Base-by-base conservation (phyloP, 2,888 invertebrate genomes). In the Meteorus cinctellus region DNA sequence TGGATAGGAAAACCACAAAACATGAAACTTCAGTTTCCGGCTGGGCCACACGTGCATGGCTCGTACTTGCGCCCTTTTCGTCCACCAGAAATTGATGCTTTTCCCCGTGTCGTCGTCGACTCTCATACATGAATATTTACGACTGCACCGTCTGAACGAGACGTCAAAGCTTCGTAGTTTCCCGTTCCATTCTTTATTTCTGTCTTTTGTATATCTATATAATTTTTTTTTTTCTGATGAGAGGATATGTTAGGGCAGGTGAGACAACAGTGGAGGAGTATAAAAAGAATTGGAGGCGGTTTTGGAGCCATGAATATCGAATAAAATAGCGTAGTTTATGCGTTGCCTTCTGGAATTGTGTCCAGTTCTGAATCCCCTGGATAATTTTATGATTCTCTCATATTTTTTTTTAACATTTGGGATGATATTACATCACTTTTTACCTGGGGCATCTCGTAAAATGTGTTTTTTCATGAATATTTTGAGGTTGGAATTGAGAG, bases 121-220 rank as follows among this genome's bases (percentile, higher is more conserved):
- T 76, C 74, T 71, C 67, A 68, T 75, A 66, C 67, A 81, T 81
- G 81, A 81, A 81, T 81, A 81, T 81, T 81, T 79, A 81, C 76
- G 77, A 79, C 74, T 77, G 73, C 55, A 36, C 73, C 77, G 77
- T 79, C 78, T 78, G 73, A 60, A 75, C 70, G 75, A 77, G 72
- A 76, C 70, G 71, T 55, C 59, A 67, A 67, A 74, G 75, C 70
- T 27, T 66, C 31, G 51, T 14, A 55, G 14, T 29, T 55, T 55
- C 68, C 51, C 65, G 36, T 55, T 68, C 45, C 41, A 55, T 51
- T 29, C 34, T 31, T 55, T 51, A 24, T 48, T 16, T 45, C 19
- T 27, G 8, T 48, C 69, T 74, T 24, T 59, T 60, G 27, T 65
- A 62, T 77, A 70, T 78, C 75, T 78, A 55, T 62, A 29, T 70